A percentile compares a stretch with the other conserved stretches of the same genome.
These are phyloP conservation scores for Urocynchramus pylzowi DNA, from an alignment of 2,113 vertebrate genomes.

Conservation along the genomic window DNA sequence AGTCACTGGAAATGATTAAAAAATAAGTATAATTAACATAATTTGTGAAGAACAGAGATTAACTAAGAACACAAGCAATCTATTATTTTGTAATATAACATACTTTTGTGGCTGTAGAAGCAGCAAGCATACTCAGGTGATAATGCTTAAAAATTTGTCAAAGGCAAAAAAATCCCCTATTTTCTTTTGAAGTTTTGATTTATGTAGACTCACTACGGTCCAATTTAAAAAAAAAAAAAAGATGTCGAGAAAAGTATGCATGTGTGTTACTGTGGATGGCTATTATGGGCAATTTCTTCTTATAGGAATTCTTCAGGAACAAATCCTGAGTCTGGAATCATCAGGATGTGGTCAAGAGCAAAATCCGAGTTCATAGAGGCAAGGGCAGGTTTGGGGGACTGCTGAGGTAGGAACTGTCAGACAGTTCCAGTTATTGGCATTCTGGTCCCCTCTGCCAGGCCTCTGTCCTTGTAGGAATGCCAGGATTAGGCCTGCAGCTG, in stretches of 20 bases:
- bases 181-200: not conserved
- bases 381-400: too few species aligned
- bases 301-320: not conserved
- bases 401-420: not conserved
- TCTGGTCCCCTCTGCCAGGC: not conserved
- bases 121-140: not conserved
- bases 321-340: not conserved
- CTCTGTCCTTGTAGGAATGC: not conserved
- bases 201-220: not conserved
- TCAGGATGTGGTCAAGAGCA: not conserved
- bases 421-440: not conserved
- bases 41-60: not conserved
- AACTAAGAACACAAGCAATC: not conserved
- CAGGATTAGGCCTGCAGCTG: not conserved
- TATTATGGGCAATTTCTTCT: not conserved
- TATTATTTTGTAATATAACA: not conserved
- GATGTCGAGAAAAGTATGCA: not conserved
- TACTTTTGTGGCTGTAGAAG: not conserved
- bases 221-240: not conserved
- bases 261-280: not conserved
- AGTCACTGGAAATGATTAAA: accelerated
- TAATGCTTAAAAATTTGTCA: not conserved
- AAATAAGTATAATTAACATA: not conserved
- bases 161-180: not conserved
- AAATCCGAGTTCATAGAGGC: not conserved